phyloP scores from a whole-genome alignment of 2,797 vertebrate genomes.

The Adelosebastes latens region DNA sequence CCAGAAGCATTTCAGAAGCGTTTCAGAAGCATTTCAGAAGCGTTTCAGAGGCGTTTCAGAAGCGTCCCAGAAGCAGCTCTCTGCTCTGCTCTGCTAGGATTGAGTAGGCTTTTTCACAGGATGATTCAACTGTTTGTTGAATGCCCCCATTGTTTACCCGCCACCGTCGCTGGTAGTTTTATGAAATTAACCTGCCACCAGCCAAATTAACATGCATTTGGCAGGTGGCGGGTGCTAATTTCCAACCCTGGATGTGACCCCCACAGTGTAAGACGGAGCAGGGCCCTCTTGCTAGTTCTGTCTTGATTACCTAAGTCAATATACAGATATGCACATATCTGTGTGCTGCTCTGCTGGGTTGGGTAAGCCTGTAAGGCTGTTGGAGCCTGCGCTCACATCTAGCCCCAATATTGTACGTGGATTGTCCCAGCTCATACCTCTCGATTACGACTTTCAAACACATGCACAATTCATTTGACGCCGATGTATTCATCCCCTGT shows the following conservation, averaged over 20 bases:
- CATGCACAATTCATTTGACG: conserved; percentile 15
- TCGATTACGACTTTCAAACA: conserved; percentile 7
- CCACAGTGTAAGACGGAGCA: not conserved
- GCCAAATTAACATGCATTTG: too few relatives aligned
- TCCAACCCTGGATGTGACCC: not conserved
- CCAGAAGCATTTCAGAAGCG: too few relatives aligned
- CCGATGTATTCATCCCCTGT: conserved; percentile 26
- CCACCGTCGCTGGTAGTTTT: too few relatives aligned
- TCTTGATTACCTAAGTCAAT: not conserved
- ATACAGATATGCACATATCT: not conserved
- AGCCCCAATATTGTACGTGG: not conserved
- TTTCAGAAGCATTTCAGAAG: too few relatives aligned
- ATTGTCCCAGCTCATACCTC: not conserved
- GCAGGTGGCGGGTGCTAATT: too few relatives aligned
- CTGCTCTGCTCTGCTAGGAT: too few relatives aligned
- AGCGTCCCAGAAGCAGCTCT: too few relatives aligned
- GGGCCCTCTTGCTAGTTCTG: not conserved
- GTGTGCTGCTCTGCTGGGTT: not conserved
- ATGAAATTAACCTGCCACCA: too few relatives aligned
- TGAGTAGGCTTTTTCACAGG: too few relatives aligned
- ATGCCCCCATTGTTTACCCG: too few relatives aligned
- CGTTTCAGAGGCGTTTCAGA: too few relatives aligned
- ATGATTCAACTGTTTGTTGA: too few relatives aligned
- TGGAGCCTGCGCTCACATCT: not conserved
- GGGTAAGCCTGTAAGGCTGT: not conserved